Evolutionary conservation across 1,140 invertebrate genomes (phyloP).

Genomic region (Temnothorax nylanderi): DNA sequence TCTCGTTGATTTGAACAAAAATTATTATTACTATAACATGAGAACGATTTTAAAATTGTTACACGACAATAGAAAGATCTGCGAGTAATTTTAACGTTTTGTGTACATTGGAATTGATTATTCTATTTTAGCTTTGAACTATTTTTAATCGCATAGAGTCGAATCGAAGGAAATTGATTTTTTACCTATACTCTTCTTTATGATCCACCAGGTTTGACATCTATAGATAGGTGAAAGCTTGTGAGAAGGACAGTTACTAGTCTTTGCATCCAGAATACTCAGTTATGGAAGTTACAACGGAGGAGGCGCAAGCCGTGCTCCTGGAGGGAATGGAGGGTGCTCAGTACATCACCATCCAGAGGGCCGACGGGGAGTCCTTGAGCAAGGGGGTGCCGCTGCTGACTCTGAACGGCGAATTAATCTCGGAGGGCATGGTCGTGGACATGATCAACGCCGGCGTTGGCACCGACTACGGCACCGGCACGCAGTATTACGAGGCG

Average conservation of each 20-base stretch:
- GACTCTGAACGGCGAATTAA: slow-evolving; percentile 82
- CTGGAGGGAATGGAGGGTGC: slow-evolving; percentile 83
- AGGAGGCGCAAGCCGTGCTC: slow-evolving; percentile 83
- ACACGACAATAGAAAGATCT: background rate
- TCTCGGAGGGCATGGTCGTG: slow-evolving; percentile 85
- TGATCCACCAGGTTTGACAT: slow-evolving; percentile 6
- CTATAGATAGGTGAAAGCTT: slow-evolving; percentile 31
- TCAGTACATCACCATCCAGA: slow-evolving; percentile 85
- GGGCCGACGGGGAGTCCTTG: slow-evolving; percentile 81
- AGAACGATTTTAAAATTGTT: background rate
- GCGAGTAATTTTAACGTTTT: background rate
- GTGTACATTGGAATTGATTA: background rate
- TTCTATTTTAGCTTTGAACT: background rate
- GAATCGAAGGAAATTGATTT: background rate
- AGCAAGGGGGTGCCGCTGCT: slow-evolving; percentile 82
- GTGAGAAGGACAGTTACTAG: background rate
- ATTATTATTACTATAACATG: background rate
- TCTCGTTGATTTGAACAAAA: background rate
- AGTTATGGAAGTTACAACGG: slow-evolving; percentile 81
- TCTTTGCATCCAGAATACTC: slow-evolving; percentile 7
- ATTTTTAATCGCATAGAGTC: background rate
- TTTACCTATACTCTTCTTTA: background rate
- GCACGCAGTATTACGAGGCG: slow-evolving; percentile 84
- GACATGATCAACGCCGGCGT: slow-evolving; percentile 84
- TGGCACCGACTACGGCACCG: slow-evolving; percentile 78